phyloP scores from a whole-genome alignment of 2,888 invertebrate genomes.

The Acleris laterana region DNA sequence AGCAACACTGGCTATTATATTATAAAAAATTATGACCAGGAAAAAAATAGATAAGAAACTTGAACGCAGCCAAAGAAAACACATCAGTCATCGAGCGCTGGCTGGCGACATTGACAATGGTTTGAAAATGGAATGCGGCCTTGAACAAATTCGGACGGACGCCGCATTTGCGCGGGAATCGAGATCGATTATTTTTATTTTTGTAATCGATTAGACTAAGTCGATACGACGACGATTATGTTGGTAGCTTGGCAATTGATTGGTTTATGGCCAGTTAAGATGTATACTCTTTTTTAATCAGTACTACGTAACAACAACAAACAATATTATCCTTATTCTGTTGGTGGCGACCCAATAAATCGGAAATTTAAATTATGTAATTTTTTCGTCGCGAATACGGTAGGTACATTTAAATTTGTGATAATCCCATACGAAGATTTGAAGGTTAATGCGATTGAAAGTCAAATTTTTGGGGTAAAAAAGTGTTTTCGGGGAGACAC shows the following conservation, averaged over 20 bases:
- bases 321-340: conserved; percentile 7
- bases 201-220: conserved; percentile 35
- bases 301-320: background rate
- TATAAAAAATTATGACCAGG: no score
- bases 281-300: background rate
- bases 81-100: conserved; percentile 64
- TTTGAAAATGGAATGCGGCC: conserved; percentile 80
- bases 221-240: conserved; percentile 29
- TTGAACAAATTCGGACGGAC: conserved; percentile 73
- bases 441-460: conserved; percentile 49
- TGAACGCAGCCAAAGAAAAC: conserved; percentile 60
- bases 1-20: no score
- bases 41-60: conserved; percentile 31
- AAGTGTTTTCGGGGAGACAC: conserved; percentile 41
- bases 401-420: conserved; percentile 43
- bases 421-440: conserved; percentile 41
- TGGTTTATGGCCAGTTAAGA: conserved; percentile 34
- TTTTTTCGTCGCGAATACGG: conserved; percentile 24
- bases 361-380: conserved; percentile 37
- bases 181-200: conserved; percentile 42
- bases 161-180: conserved; percentile 67
- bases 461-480: conserved; percentile 42
- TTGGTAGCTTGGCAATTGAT: conserved; percentile 36
- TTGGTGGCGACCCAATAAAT: conserved; percentile 39
- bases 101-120: conserved; percentile 80